These are phyloP conservation scores for Himantopus leucocephalus DNA, from an alignment of 2,113 vertebrate genomes.

Conservation along the genomic window DNA sequence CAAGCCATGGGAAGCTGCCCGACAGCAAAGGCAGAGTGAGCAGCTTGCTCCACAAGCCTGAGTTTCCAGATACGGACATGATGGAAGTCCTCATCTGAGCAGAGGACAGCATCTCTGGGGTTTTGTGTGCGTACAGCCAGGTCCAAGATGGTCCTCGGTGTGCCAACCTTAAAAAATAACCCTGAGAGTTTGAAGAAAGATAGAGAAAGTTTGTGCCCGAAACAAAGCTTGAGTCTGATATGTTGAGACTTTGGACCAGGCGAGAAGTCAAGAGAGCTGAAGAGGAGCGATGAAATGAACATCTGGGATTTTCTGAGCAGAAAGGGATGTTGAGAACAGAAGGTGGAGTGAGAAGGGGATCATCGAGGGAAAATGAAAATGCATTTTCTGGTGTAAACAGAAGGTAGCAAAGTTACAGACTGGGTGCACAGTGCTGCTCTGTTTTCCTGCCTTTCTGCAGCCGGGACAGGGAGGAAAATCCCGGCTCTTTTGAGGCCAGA, in stretches of 20 bases:
- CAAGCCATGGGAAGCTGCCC: slow-evolving; percentile 55
- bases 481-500: not conserved
- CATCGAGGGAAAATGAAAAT: not conserved
- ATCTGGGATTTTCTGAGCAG: not conserved
- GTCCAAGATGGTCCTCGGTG: not conserved
- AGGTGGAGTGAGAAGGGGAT: not conserved
- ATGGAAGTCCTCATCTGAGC: slow-evolving; percentile 82
- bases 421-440: not conserved
- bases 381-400: slow-evolving; percentile 12
- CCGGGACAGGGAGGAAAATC: not conserved
- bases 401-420: not conserved
- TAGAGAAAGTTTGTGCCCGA: not conserved
- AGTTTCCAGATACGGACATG: slow-evolving; percentile 79
- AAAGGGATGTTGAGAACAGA: not conserved
- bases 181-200: not conserved
- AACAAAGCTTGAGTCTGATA: not conserved
- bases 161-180: slow-evolving; percentile 20
- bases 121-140: not conserved
- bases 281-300: not conserved
- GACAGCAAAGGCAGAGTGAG: slow-evolving; percentile 75
- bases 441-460: not conserved
- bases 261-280: not conserved
- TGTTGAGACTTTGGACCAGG: not conserved
- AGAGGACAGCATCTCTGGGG: not conserved
- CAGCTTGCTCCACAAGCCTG: slow-evolving; percentile 73